Evolutionary conservation across 2,888 invertebrate genomes (phyloP).

Genomic region (Baronia brevicornis): DNA sequence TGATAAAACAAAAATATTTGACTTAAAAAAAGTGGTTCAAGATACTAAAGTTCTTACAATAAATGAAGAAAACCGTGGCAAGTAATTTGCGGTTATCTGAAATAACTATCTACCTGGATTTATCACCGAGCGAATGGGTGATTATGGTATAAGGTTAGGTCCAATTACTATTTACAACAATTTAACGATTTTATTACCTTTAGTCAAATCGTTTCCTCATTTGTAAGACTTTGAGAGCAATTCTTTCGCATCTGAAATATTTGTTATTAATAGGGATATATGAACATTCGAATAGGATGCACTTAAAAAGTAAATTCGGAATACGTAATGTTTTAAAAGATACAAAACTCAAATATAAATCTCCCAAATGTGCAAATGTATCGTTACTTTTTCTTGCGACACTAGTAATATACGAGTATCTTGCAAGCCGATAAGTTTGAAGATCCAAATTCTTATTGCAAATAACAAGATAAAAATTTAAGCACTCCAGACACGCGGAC

Average conservation of each 20-base stretch:
- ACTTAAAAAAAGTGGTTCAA: too few relatives aligned
- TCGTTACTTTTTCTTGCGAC: too few relatives aligned
- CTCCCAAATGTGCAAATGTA: too few relatives aligned
- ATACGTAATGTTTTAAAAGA: too few relatives aligned
- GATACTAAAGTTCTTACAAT: too few relatives aligned
- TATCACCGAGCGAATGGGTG: not conserved
- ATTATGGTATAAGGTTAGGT: not conserved
- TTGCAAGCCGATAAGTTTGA: conserved; percentile 8
- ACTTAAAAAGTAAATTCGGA: too few relatives aligned
- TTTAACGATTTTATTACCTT: not conserved
- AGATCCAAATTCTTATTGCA: conserved; percentile 16
- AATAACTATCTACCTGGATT: not conserved
- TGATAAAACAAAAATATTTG: too few relatives aligned
- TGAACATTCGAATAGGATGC: too few relatives aligned
- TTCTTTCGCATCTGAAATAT: conserved; percentile 3
- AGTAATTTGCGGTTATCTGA: too few relatives aligned
- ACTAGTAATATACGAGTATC: conserved; percentile 2
- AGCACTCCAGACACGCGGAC: conserved; percentile 27
- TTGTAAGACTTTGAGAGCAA: conserved; percentile 1
- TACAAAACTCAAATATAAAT: too few relatives aligned
- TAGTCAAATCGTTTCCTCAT: conserved; percentile 1
- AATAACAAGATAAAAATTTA: conserved; percentile 4
- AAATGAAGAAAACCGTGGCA: too few relatives aligned
- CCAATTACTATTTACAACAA: not conserved
- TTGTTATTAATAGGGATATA: too few relatives aligned